A percentile compares a stretch with the other conserved stretches of the same genome.
phyloP scores from a whole-genome alignment of 1,140 invertebrate species.

The Rhynchophorus ferrugineus region DNA sequence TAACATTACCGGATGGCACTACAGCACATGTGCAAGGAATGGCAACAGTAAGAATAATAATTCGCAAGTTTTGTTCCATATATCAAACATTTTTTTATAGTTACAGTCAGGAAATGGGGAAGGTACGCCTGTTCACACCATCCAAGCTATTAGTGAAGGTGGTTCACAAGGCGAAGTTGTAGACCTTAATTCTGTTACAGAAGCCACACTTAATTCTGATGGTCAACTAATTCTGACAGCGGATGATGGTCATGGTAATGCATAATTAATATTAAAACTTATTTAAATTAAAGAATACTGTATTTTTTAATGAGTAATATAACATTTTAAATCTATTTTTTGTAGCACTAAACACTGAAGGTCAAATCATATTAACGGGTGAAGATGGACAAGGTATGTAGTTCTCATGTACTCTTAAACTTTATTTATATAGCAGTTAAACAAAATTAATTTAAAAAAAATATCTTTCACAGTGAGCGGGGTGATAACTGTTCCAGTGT shows the following conservation, averaged over 20 bases:
- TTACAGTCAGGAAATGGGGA: slow-evolving; percentile 70
- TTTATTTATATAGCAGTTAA: no score
- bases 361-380: slow-evolving; percentile 87
- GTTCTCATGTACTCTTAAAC: no score
- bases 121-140: slow-evolving; percentile 64
- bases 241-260: slow-evolving; percentile 82
- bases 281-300: no score
- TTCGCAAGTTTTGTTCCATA: neutral
- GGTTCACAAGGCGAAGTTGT: slow-evolving; percentile 62
- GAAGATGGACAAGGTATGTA: slow-evolving; percentile 80
- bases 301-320: no score
- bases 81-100: slow-evolving; percentile 39
- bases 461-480: slow-evolving; percentile 72
- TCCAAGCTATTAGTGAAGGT: slow-evolving; percentile 66
- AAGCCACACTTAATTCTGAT: slow-evolving; percentile 81
- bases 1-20: slow-evolving; percentile 91
- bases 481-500: slow-evolving; percentile 91
- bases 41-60: slow-evolving; percentile 59
- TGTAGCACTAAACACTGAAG: slow-evolving; percentile 80
- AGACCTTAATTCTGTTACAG: slow-evolving; percentile 80
- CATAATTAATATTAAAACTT: no score
- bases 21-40: slow-evolving; percentile 89
- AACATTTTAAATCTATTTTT: no score
- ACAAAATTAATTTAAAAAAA: no score
- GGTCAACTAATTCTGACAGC: slow-evolving; percentile 92